phyloP scores from a whole-genome alignment of 64 coral and sea anemone genomes.

The Pocillopora verrucosa region DNA sequence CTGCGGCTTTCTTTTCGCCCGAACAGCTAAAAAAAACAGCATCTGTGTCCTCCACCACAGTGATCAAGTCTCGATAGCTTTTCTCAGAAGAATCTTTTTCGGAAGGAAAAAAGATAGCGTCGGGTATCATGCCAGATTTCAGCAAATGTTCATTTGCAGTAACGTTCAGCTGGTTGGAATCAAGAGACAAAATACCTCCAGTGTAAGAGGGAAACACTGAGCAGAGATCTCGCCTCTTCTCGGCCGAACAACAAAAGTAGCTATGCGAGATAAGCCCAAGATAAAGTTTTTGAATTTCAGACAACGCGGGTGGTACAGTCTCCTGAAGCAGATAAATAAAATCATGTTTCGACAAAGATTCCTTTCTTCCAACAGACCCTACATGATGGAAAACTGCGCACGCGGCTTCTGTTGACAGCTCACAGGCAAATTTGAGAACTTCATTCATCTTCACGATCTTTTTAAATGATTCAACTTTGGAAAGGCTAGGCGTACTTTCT shows the following conservation, averaged over 20 bases:
- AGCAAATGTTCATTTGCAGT: not conserved
- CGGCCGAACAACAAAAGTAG: not conserved
- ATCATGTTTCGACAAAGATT: not conserved
- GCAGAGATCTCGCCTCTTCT: not conserved
- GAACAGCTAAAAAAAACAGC: not conserved
- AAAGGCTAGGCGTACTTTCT: not conserved
- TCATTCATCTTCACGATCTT: not conserved
- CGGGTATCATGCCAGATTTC: not conserved
- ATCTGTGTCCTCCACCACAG: not conserved
- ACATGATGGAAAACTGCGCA: not conserved
- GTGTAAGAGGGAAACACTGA: not conserved
- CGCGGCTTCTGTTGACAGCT: slow-evolving; percentile 3
- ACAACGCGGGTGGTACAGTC: too few relatives aligned
- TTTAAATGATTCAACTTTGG: not conserved
- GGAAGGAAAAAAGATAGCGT: slow-evolving; percentile 4
- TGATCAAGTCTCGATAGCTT: not conserved
- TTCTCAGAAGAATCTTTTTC: not conserved
- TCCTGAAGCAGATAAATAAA: not conserved
- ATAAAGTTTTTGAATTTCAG: too few relatives aligned
- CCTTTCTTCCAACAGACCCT: not conserved
- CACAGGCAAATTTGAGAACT: slow-evolving; percentile 1
- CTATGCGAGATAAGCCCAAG: not conserved
- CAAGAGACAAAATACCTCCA: not conserved
- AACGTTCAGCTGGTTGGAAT: not conserved
- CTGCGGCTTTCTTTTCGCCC: slow-evolving; percentile 6